Percentiles rank a stretch among this genome's conserved stretches.
phyloP scores from a whole-genome alignment of 2,888 invertebrate genomes.

The Abscondita cerata region DNA sequence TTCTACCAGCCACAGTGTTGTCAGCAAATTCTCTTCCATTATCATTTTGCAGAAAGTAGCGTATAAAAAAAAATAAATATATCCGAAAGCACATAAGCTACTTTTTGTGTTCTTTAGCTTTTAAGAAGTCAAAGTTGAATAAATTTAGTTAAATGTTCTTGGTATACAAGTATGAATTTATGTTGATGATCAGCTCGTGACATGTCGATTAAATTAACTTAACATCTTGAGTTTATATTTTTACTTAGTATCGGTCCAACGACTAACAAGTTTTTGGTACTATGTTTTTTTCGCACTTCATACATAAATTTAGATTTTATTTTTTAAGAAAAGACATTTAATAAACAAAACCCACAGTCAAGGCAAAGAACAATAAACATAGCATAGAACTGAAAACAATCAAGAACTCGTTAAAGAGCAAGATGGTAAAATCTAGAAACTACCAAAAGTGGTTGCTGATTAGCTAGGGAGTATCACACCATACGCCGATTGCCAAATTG shows the following conservation, averaged over 20 bases:
- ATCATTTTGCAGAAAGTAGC: conserved; percentile 15
- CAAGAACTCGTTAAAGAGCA: neutral
- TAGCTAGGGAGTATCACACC: conserved; percentile 17
- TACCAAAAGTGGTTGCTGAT: conserved; percentile 19
- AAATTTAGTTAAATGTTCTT: conserved; percentile 52
- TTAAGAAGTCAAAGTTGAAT: conserved; percentile 23
- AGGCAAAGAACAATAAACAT: neutral
- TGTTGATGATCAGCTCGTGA: too few species aligned
- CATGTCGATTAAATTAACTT: too few species aligned
- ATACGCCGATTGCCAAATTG: conserved; percentile 7
- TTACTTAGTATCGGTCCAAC: too few species aligned
- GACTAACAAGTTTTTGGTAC: too few species aligned
- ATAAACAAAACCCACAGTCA: too few species aligned
- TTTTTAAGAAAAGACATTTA: too few species aligned
- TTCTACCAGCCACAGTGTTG: conserved; percentile 40
- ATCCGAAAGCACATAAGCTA: conserved; percentile 3
- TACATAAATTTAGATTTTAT: too few species aligned
- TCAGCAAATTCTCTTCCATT: conserved; percentile 29
- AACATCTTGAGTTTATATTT: too few species aligned
- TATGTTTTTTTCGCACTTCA: too few species aligned
- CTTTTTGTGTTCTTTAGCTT: neutral
- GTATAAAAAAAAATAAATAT: conserved; percentile 11
- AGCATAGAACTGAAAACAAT: too few species aligned
- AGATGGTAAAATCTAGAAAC: too few species aligned
- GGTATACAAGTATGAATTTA: conserved; percentile 50